Evolutionary conservation across 2,797 vertebrate genomes (phyloP), one percentile per base, ranked within the genome.

Genomic region (Pseudopleuronectes americanus): DNA sequence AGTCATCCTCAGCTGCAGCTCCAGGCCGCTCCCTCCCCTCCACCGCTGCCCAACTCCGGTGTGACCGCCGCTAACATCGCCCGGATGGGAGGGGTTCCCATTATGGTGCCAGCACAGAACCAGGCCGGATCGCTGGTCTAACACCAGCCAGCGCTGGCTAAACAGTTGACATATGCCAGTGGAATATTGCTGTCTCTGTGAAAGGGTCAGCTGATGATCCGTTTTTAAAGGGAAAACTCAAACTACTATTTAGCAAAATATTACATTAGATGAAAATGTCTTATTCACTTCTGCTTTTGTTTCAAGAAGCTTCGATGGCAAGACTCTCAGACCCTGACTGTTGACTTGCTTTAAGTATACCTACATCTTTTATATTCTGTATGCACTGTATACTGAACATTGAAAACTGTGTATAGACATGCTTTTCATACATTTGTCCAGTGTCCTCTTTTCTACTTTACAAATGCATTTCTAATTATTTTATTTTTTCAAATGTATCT

Each of bases 61-160:
- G 24, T 96, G 73, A 94, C 95, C 0, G 73, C 94, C 45, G 93
- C 96, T 64, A 93, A 96, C 71, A 93, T 99, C 74, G 70, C 90
- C 57, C 95, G 96, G 48, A 97, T 96, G 86, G 97, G 97, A 0
- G 97, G 95, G 0, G 92, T 98, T 41, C 96, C 96, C 0, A 95
- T 98, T 49, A 97, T 98, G 97, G 96, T 98, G 80, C 96, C 97
- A 0, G 95, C 97, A 0, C 97, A 98, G 83, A 98, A 95, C 90
- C 96, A 97, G 77, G 96, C 96, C 0, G 97, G 97, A 1, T 99
- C 97, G 68, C 92, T 99, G 53, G 98, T 99, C 84, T 99, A 94
- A 94, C 14, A 0, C 8, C 67, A 28, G 17, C 60, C 49, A 33
- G 21, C 14, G 1, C 21, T 53, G 28, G n/a, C 6, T 4, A 64